phyloP scores from a whole-genome alignment of 1,140 invertebrate genomes.

The Rhagoletis pomonella region DNA sequence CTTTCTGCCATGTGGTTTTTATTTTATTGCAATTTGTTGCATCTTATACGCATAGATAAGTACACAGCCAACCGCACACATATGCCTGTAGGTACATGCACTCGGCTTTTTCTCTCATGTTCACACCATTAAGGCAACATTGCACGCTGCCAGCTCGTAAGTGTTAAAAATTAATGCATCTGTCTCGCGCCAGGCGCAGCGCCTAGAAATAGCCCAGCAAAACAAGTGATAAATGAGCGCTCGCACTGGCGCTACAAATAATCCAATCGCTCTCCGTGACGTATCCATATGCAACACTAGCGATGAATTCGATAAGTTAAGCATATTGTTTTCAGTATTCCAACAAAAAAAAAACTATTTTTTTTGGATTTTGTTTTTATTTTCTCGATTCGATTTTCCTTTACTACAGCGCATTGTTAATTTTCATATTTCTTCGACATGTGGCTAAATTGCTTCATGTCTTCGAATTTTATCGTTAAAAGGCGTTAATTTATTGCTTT shows the following conservation, averaged over 20 bases:
- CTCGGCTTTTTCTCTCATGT: not conserved
- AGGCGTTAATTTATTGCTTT: conserved; percentile 43
- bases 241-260: conserved; percentile 37
- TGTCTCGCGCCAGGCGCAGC: conserved; percentile 21
- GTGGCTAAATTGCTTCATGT: conserved; percentile 40
- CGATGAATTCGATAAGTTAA: conserved; percentile 32
- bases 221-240: conserved; percentile 45
- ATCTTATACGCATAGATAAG: not conserved
- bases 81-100: not conserved
- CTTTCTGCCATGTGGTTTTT: not conserved
- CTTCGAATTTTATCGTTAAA: conserved; percentile 36
- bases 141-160: conserved; percentile 30
- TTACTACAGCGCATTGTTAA: not conserved
- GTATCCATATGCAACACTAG: no score
- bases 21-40: conserved; percentile 23
- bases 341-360: not conserved
- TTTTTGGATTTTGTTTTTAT: not conserved
- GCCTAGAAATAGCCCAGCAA: conserved; percentile 32
- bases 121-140: conserved; percentile 52
- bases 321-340: not conserved
- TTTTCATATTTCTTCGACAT: conserved; percentile 40
- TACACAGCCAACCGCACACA: not conserved
- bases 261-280: not conserved
- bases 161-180: conserved; percentile 52
- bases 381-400: not conserved